phyloP scores from a whole-genome alignment of 2,888 invertebrate genomes.

The Mesochorus sp. region DNA sequence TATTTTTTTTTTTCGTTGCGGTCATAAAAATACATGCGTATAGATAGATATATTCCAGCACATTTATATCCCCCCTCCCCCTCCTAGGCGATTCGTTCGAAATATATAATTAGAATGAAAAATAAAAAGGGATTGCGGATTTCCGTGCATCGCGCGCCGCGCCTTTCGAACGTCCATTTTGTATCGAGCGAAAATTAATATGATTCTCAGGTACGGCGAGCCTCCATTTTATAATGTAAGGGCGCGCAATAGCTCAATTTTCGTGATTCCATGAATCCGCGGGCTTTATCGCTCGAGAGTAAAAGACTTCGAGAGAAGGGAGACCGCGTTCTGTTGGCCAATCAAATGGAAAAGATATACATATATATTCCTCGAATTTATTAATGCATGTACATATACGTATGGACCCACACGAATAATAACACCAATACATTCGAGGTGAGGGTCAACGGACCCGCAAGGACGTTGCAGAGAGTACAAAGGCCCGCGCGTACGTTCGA shows the following conservation, averaged over 20 bases:
- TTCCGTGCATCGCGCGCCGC: neutral
- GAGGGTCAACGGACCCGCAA: conserved; percentile 80
- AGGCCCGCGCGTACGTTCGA: conserved; percentile 60
- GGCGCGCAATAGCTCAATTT: conserved; percentile 54
- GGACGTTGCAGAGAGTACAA: conserved; percentile 74
- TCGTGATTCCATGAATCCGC: conserved; percentile 45
- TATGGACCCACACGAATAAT: neutral
- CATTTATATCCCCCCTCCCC: too few relatives aligned
- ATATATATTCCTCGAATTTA: neutral
- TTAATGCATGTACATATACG: neutral
- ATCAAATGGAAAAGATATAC: conserved; percentile 68
- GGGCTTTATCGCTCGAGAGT: neutral
- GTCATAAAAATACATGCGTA: neutral
- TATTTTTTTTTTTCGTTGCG: neutral
- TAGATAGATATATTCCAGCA: too few relatives aligned
- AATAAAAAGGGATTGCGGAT: neutral
- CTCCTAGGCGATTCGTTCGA: too few relatives aligned
- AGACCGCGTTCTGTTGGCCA: conserved; percentile 61
- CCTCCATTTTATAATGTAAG: conserved; percentile 41
- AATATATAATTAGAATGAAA: conserved; percentile 6
- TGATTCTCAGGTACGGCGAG: neutral
- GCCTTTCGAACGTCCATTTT: too few relatives aligned
- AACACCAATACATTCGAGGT: conserved; percentile 14
- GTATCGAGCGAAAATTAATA: neutral
- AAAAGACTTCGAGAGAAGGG: conserved; percentile 30